phyloP scores from a whole-genome alignment of 2,888 invertebrate genomes.

The Monoplex corrugatus region DNA sequence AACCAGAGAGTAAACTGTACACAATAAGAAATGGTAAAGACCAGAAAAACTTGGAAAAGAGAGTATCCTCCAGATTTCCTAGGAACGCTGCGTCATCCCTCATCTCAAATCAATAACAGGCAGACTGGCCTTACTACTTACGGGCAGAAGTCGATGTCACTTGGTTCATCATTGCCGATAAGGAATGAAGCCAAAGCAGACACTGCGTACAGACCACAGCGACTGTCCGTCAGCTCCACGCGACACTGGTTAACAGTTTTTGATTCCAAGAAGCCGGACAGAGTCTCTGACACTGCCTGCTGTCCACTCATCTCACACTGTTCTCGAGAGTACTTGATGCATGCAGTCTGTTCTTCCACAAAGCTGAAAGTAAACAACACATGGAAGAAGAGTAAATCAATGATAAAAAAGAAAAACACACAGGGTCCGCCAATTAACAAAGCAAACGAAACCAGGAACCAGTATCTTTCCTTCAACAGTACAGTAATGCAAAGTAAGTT shows the following conservation, averaged over 20 bases:
- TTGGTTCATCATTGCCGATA: too few species aligned
- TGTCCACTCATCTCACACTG: conserved; percentile 43
- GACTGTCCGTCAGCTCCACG: conserved; percentile 39
- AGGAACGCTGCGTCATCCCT: too few species aligned
- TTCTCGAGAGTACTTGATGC: conserved; percentile 35
- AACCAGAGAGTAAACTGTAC: too few species aligned
- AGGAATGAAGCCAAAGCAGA: conserved; percentile 32
- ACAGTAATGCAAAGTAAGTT: too few species aligned
- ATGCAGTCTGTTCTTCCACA: conserved; percentile 35
- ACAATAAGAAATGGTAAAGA: neutral
- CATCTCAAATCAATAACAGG: neutral
- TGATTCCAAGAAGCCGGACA: conserved; percentile 41
- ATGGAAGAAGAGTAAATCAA: neutral
- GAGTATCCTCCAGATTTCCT: too few species aligned
- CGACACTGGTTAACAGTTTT: conserved; percentile 31
- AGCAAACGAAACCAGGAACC: too few species aligned
- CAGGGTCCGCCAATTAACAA: too few species aligned
- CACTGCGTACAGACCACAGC: conserved; percentile 52
- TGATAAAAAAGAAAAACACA: neutral
- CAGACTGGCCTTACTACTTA: too few species aligned
- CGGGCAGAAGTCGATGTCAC: conserved; percentile 45
- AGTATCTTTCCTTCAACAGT: too few species aligned
- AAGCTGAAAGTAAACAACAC: conserved; percentile 37
- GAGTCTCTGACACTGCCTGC: conserved; percentile 18
- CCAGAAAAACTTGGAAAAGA: neutral